Evolutionary conservation across 2,797 vertebrate species (phyloP).

Genomic region (Fistularia commersonii): DNA sequence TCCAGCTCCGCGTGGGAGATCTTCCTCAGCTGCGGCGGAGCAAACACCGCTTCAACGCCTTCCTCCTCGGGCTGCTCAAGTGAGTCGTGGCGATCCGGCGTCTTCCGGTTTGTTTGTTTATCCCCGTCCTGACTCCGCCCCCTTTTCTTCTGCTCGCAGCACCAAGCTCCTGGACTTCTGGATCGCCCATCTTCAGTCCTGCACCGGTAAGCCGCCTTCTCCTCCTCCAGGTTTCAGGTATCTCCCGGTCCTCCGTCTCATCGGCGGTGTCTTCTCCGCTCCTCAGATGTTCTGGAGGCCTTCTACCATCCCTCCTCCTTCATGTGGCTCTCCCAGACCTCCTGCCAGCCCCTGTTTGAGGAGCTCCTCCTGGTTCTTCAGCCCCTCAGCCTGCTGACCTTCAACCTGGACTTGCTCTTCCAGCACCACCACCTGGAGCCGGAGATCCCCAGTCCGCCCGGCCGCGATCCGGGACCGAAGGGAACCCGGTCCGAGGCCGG

Average conservation of each 20-base stretch:
- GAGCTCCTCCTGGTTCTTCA: slow-evolving; percentile 91
- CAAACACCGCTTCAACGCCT: slow-evolving; percentile 90
- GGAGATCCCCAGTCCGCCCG: slow-evolving; percentile 45
- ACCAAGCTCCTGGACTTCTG: slow-evolving; percentile 89
- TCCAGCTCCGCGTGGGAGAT: slow-evolving; percentile 81
- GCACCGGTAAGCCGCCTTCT: slow-evolving; percentile 73
- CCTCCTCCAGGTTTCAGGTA: too few relatives aligned
- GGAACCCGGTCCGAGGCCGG: slow-evolving; percentile 28
- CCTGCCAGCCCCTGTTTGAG: slow-evolving; percentile 81
- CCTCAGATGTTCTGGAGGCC: slow-evolving; percentile 81
- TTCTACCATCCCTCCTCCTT: slow-evolving; percentile 85
- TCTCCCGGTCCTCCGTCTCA: not conserved
- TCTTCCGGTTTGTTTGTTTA: not conserved
- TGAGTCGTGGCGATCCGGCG: slow-evolving; percentile 62
- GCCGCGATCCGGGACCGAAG: slow-evolving; percentile 46
- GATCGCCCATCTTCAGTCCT: slow-evolving; percentile 88
- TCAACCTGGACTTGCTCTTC: slow-evolving; percentile 93
- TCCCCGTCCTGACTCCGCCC: not conserved
- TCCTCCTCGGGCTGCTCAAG: slow-evolving; percentile 93
- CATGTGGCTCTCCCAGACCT: slow-evolving; percentile 78
- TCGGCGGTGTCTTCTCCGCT: slow-evolving; percentile 1
- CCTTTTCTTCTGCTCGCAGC: slow-evolving; percentile 58
- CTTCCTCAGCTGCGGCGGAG: slow-evolving; percentile 82
- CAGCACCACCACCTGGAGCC: slow-evolving; percentile 88
- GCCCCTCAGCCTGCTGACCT: slow-evolving; percentile 90